phyloP scores from a whole-genome alignment of 2,113 vertebrate species.

The Cyanocitta stelleri region DNA sequence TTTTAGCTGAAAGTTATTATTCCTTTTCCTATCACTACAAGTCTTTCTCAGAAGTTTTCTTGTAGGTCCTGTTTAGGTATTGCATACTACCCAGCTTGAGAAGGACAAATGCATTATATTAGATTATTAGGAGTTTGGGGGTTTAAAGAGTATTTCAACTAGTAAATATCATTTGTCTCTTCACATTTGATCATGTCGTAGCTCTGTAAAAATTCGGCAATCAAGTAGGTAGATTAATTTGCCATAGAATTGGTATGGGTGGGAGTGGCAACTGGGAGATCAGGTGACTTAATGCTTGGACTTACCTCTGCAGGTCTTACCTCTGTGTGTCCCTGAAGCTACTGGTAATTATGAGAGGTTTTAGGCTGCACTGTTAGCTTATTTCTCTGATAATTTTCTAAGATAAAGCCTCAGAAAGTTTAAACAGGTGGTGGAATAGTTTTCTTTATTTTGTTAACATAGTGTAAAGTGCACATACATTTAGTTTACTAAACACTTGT shows the following conservation, averaged over 20 bases:
- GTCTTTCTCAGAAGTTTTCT: background rate
- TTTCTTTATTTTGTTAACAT: background rate
- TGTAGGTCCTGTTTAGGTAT: accelerated
- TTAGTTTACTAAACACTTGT: background rate
- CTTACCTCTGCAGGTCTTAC: background rate
- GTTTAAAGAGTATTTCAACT: background rate
- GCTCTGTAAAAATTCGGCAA: background rate
- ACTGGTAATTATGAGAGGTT: background rate
- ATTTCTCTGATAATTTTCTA: background rate
- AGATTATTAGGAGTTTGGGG: background rate
- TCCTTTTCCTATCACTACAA: background rate
- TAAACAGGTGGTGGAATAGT: background rate
- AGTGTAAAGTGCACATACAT: background rate
- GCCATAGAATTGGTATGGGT: background rate
- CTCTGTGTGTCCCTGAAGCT: background rate
- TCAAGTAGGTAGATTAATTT: background rate
- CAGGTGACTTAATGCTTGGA: background rate
- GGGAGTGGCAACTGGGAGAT: background rate
- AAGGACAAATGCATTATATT: background rate
- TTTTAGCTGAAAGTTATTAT: background rate
- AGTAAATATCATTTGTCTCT: background rate
- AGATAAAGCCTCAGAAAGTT: background rate
- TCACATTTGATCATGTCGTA: background rate
- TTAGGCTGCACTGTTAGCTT: background rate
- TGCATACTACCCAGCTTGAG: background rate